These are phyloP conservation scores for Bunonema sp. DNA, from an alignment of 2,888 invertebrate species.

Conservation along the genomic window DNA sequence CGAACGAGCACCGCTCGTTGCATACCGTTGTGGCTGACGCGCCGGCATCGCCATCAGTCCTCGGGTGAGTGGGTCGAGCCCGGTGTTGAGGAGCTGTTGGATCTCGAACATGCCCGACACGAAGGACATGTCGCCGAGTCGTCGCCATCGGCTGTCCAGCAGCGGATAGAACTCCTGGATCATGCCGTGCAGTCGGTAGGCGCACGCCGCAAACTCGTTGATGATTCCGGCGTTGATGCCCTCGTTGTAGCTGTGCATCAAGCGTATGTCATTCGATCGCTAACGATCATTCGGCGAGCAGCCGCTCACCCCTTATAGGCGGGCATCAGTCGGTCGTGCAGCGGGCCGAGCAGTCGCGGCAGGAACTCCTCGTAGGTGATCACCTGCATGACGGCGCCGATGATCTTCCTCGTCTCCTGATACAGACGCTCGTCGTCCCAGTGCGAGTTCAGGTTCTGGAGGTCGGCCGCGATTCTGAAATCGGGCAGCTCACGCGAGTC, in stretches of 20 bases:
- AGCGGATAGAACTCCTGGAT: conserved; percentile 56
- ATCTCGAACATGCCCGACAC: conserved; percentile 16
- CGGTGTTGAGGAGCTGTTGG: conserved; percentile 44
- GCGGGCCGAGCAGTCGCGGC: conserved; percentile 64
- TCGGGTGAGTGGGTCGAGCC: conserved; percentile 92
- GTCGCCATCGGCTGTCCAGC: conserved; percentile 18
- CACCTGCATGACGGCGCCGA: conserved; percentile 38
- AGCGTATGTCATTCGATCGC: not conserved
- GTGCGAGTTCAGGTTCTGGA: conserved; percentile 38
- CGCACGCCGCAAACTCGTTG: conserved; percentile 90
- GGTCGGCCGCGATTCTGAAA: conserved; percentile 27
- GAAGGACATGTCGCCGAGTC: conserved; percentile 20
- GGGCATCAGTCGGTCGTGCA: conserved; percentile 60
- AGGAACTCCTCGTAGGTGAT: conserved; percentile 61
- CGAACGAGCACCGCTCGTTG: too few species aligned
- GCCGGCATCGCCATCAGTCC: conserved; percentile 76
- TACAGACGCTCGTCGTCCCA: conserved; percentile 33
- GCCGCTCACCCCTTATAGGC: conserved; percentile 56
- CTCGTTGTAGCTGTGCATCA: conserved; percentile 56
- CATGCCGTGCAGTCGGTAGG: conserved; percentile 75
- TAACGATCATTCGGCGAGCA: not conserved
- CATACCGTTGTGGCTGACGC: conserved; percentile 60
- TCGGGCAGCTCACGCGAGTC: not conserved
- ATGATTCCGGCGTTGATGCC: conserved; percentile 68
- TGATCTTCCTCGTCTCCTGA: conserved; percentile 47